Evolutionary conservation across 2,888 invertebrate genomes (phyloP), one percentile per base, ranked within the genome.

Genomic region (Ennomos erosarius): DNA sequence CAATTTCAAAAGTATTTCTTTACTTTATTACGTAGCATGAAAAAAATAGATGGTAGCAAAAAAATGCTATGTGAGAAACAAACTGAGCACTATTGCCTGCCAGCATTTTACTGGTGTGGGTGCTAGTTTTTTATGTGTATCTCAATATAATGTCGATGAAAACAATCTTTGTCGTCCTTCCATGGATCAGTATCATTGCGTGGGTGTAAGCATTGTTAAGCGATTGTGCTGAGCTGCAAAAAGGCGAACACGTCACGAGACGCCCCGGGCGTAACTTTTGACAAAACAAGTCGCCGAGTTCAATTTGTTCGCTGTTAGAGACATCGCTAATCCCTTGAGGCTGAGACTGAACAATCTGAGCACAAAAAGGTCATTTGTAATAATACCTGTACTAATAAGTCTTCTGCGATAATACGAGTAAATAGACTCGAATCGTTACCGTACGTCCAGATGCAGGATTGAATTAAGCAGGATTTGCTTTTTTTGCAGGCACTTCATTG

Each of bases 251-350:
- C 81, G 69, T 70, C 71, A 71, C 70, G 69, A 73, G 74, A 79
- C 75, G 85, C 90, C 83, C 74, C 76, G 73, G 87, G 89, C 88
- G 84, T 73, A 78, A 76, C 73, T 73, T 79, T 79, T 74, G 69
- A 76, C 79, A 81, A 81, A 80, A 82, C 80, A 84, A 79, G 51
- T 75, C 62, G 54, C 60, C 48, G 34, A 59, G 62, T 81, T 82
- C 91, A 86, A 90, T 91, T 90, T 84, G 87, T 84, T 84, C 78
- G 78, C 76, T 74, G 85, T 91, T 89, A 85, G 80, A 84, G 81
- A 77, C 69, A 65, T 71, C 59, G 63, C 60, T 86, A 87, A 88
- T 88, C 80, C 85, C 77, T 74, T 73, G 70, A 67, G 55, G 59
- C 47, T 73, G 70, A 67, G 55, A 62, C 47, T 56, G 60, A 62